Percentiles rank a stretch among this genome's conserved stretches.
These are phyloP conservation scores for Drosophila nigromelanica DNA, from an alignment of 1,140 invertebrate genomes.

Conservation along the genomic window DNA sequence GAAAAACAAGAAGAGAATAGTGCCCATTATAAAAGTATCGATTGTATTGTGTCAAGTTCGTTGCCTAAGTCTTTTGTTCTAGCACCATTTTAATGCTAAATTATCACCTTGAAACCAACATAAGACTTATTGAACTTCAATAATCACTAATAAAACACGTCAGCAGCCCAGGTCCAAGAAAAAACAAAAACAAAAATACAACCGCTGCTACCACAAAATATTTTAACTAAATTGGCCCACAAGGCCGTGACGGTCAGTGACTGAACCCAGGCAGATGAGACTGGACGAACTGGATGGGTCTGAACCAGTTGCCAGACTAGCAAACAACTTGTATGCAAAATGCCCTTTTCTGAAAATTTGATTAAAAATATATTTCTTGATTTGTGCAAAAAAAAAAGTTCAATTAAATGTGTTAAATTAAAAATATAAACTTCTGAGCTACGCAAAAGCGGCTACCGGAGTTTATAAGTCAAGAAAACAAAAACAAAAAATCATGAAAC, in stretches of 20 bases:
- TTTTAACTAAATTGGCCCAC: conserved; percentile 59
- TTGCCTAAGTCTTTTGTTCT: conserved; percentile 75
- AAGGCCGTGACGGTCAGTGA: conserved; percentile 68
- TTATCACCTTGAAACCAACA: conserved; percentile 46
- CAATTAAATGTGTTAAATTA: conserved; percentile 49
- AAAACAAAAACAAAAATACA: not conserved
- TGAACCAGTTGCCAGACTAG: conserved; percentile 11
- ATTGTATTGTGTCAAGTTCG: conserved; percentile 47
- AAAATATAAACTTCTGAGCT: conserved; percentile 47
- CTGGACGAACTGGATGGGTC: conserved; percentile 28
- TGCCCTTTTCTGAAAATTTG: conserved; percentile 49
- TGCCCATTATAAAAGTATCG: conserved; percentile 18
- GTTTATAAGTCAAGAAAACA: conserved; percentile 13
- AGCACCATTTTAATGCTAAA: conserved; percentile 56
- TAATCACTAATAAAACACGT: conserved; percentile 27
- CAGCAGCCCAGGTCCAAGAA: conserved; percentile 27
- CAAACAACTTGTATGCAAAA: conserved; percentile 15
- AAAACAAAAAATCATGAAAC: conserved; percentile 22
- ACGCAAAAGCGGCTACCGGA: conserved; percentile 56
- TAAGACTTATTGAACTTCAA: conserved; percentile 55
- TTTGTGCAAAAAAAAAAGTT: conserved; percentile 37
- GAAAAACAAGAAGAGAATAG: not conserved
- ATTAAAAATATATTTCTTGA: conserved; percentile 29
- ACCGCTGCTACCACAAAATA: conserved; percentile 52
- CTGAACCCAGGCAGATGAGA: conserved; percentile 33